Base-by-base conservation (phyloP, 2,797 vertebrate species). In the Ateles fusciceps region DNA sequence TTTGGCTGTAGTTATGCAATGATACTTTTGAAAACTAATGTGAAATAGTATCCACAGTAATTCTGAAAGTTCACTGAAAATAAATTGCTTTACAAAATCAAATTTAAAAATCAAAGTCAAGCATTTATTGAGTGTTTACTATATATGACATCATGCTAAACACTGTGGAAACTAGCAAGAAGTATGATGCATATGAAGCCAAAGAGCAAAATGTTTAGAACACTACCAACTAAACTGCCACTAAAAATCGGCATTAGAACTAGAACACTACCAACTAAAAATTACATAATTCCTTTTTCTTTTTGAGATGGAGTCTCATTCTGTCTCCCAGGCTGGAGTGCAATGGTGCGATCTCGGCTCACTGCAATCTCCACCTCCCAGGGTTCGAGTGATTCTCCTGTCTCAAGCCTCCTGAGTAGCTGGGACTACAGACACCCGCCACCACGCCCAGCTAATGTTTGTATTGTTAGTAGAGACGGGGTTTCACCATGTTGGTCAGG, bases 191-290 rank as follows among this genome's bases (percentile, higher is more conserved):
- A 79, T 33, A 57, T 21, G 12, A 33, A 91, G 28, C 22, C 59
- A 91, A 85, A 95, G 39, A 90, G 57, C 71, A 78, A 85, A 94
- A 74, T 61, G 21, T 75, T 89, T 55, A 85, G 80, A 85, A 90
- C 28, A 28, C 30, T 68, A 46, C 17, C 50, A 85, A 71, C 36
- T 52, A 80, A 80, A 55, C 7, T 33, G 61, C 30, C 61, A 64
- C 61, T 64, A 64, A 14, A 14, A 64, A 15, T 30, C 30, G 6
- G 30, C 61, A 64, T 30, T 17, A 59, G 86, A 91, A 71, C 57
- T 46, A 85, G 80, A 91, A 91, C 22, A 17, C 48, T 71, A 33
- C 33, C 50, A 85, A 48, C 39, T 55, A 81, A 81, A 81, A 72
- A 72, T 90, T 36, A 36, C 15, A 24, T n/a, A 74, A 42, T 15